Conservation (phyloP, 1,140 invertebrate species). For the Rhagoletis pomonella region DNA sequence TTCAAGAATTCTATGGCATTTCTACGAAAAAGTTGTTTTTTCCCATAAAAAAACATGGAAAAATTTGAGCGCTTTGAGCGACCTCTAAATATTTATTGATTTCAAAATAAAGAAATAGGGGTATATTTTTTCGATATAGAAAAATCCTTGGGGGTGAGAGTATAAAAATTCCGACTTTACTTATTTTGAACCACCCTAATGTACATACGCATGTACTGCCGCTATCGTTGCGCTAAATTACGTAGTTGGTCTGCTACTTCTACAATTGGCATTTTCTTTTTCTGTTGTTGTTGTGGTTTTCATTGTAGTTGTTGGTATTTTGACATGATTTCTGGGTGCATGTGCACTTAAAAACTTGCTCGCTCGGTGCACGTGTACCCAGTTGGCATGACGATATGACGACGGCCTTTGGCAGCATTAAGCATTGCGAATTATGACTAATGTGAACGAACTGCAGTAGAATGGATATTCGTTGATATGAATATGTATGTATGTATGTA, state of each 20-base stretch:
- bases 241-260: background rate
- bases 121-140: no score
- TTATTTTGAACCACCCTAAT: no score
- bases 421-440: background rate
- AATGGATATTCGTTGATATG: background rate
- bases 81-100: no score
- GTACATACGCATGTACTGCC: background rate
- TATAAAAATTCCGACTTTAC: no score
- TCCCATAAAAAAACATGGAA: no score
- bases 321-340: slow-evolving; percentile 38
- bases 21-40: no score
- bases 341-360: slow-evolving; percentile 37
- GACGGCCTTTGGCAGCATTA: slow-evolving; percentile 20
- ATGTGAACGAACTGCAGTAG: slow-evolving; percentile 22
- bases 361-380: slow-evolving; percentile 46
- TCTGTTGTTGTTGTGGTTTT: background rate
- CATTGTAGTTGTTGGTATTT: background rate
- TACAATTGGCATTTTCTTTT: background rate
- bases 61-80: no score
- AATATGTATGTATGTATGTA: background rate
- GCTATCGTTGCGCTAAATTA: slow-evolving; percentile 31
- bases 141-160: no score
- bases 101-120: no score
- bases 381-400: background rate
- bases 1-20: no score